Evolutionary conservation across 2,888 invertebrate species (phyloP), one percentile per base, ranked within the genome.

Genomic region (Herminia tarsipennalis): DNA sequence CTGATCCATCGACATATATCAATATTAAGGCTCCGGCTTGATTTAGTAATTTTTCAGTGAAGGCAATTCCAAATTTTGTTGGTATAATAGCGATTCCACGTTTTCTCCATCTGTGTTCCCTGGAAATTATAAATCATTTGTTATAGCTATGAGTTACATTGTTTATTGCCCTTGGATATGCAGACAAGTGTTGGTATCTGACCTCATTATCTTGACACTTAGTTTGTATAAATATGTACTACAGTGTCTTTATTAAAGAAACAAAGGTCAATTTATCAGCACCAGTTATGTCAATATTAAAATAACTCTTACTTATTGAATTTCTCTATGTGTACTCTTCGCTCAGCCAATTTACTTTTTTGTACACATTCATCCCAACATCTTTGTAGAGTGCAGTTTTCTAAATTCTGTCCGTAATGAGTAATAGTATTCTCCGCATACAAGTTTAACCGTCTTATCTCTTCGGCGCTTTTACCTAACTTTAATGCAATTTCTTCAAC

Each of bases 21-120:
- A 97, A 94, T 1, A 99, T 93, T 39, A 99, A 87, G 0, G 98
- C 98, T 4, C 97, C 98, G 1, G 94, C 95, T 91, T 98, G 98
- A 78, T 97, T 97, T 17, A 98, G 79, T 70, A 95, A 94, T 50
- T 93, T 86, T 5, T 94, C 93, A 0, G 95, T 95, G 73, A 97
- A 98, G 0, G 96, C 94, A 48, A 98, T 95, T 0, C 97, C 97
- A 75, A 95, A 98, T 83, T 95, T 96, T 0, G 96, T 96, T 1
- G 98, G 97, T 0, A 97, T 93, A 13, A 98, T 81, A 1, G 95
- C 88, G 3, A 98, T 92, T 1, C 98, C 98, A 2, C 97, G 93
- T 77, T 99, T 99, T 67, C 95, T 94, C 94, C 96, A 98, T 29
- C 95, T 93, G 81, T 98, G 94, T 63, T 93, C 88, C 58, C 95